Evolutionary conservation across 2,888 invertebrate genomes (phyloP).

Genomic region (Amphiduros pacificus): DNA sequence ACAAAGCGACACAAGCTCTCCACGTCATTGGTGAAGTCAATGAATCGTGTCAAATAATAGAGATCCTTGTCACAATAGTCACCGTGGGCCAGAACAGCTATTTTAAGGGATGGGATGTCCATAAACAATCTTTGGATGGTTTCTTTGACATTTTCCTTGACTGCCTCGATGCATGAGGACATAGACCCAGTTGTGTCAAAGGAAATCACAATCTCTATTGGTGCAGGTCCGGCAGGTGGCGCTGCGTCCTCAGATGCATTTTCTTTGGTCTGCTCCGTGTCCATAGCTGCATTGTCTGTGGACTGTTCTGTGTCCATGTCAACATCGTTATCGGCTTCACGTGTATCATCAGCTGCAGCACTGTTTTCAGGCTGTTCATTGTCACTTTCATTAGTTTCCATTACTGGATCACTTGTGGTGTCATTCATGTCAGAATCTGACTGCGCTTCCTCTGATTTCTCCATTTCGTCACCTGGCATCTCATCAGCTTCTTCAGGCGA

Average conservation of each 20-base stretch:
- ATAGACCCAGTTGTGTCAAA: not conserved
- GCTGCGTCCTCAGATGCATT: too few relatives aligned
- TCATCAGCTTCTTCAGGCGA: not conserved
- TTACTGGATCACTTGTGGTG: not conserved
- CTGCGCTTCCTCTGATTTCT: not conserved
- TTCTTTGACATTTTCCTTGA: not conserved
- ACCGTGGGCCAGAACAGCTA: not conserved
- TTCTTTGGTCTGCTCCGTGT: too few relatives aligned
- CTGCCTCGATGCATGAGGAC: not conserved
- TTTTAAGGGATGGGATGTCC: not conserved
- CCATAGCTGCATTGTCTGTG: too few relatives aligned
- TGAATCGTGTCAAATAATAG: constrained; percentile 42
- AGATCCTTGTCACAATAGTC: not conserved
- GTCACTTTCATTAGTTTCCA: not conserved
- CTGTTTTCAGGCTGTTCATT: not conserved
- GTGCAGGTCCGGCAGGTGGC: not conserved
- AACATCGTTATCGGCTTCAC: not conserved
- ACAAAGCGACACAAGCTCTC: constrained; percentile 42
- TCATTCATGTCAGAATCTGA: not conserved
- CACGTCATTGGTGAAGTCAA: constrained; percentile 43
- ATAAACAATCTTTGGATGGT: not conserved
- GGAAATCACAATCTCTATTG: not conserved
- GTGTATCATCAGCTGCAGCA: not conserved
- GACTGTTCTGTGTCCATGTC: too few relatives aligned
- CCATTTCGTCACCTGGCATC: not conserved